Evolutionary conservation across 1,140 invertebrate genomes (phyloP), one percentile per base, ranked within the genome.

Genomic region (Anthonomus grandis): DNA sequence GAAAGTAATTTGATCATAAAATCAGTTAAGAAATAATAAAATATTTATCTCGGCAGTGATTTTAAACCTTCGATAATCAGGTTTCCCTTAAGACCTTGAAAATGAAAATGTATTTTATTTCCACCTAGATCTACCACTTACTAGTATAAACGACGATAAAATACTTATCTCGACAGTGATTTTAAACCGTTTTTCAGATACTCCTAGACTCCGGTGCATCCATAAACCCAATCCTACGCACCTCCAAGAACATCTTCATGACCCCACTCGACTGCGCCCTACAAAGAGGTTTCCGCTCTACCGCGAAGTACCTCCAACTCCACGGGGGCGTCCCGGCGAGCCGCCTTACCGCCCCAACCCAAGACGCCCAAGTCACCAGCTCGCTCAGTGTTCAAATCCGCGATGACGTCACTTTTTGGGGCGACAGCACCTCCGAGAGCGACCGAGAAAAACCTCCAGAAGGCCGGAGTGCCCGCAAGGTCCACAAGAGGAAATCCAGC

Each of bases 251-350:
- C 38, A 79, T 86, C 38, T 76, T 87, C 18, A 83, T 95, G 76
- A 96, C 93, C 0, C 91, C 94, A 0, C 76, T 96, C 59, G 95
- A 98, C 73, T 90, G 91, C 50, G 93, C 95, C 1, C 75, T 95
- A 3, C 85, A 87, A 55, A 83, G 90, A 44, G 91, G 90, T 0
- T 85, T 93, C 74, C 80, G 88, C 25, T 89, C 93, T 8, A 91
- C 91, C 63, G 94, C 94, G 24, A 96, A 97, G 74, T 91, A 94
- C 74, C 79, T 97, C 18, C 91, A 94, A 72, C 83, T 93, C 63
- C 89, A 95, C 65, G 93, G 93, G 4, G 94, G 91, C 0, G 76
- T 90, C 19, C 86, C 90, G 1, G 83, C 88, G 5, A 83, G 76
- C 45, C 86, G 90, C 68, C 72, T 92, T 2, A 38, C 47, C 1